These are phyloP conservation scores for Itoplectis maculator DNA, from an alignment of 2,888 invertebrate species.

Conservation along the genomic window DNA sequence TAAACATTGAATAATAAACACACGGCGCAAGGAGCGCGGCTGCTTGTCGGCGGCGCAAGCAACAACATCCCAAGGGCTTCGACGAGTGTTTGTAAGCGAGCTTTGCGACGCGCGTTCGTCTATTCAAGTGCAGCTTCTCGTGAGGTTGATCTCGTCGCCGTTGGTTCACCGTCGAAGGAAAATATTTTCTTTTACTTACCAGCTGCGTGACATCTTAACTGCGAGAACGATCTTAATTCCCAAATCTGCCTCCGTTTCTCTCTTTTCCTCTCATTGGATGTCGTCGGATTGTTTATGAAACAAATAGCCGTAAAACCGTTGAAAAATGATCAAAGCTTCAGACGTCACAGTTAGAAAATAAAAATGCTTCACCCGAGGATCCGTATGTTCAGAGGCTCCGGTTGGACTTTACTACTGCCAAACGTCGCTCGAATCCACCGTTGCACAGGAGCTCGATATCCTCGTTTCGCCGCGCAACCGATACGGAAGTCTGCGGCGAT, in stretches of 20 bases:
- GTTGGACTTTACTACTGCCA: neutral
- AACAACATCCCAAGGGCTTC: constrained; percentile 2
- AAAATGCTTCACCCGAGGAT: neutral
- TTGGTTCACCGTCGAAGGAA: neutral
- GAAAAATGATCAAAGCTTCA: neutral
- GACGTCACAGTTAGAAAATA: neutral
- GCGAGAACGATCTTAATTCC: too few species aligned
- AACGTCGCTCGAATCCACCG: neutral
- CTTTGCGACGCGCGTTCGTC: neutral
- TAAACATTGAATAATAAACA: constrained; percentile 11
- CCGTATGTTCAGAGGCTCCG: constrained; percentile 10
- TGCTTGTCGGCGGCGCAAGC: too few species aligned
- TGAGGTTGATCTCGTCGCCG: neutral
- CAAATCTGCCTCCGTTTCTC: too few species aligned
- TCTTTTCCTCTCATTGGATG: too few species aligned
- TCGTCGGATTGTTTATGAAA: neutral
- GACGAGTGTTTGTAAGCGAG: constrained; percentile 1
- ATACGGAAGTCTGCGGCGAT: neutral
- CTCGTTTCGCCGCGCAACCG: neutral
- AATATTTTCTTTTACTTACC: neutral
- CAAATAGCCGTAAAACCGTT: constrained; percentile 3
- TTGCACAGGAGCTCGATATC: neutral
- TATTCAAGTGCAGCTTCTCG: neutral
- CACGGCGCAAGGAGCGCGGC: too few species aligned
- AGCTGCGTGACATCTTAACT: neutral